Conservation (phyloP, 2,797 vertebrate genomes). For the Acridotheres tristis region DNA sequence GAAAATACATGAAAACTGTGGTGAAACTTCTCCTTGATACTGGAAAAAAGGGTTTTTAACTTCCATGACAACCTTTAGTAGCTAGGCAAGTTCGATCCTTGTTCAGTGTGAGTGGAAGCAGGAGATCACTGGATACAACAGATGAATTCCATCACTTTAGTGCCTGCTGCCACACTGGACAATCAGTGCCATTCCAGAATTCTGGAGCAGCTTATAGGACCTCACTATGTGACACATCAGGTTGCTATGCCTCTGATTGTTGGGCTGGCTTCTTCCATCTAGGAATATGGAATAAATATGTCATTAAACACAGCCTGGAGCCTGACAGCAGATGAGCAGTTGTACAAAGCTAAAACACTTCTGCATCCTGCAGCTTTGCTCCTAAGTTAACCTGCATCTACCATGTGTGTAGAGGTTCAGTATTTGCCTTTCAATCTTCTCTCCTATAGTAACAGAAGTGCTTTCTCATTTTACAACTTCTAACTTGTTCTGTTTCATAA, state of each 20-base stretch:
- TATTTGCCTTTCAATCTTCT: not conserved
- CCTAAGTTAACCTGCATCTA: not conserved
- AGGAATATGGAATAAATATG: slow-evolving; percentile 14
- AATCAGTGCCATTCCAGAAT: not conserved
- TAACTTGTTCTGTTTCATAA: not conserved
- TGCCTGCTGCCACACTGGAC: not conserved
- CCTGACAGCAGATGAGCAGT: not conserved
- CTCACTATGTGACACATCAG: not conserved
- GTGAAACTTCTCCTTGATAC: not conserved
- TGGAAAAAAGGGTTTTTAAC: not conserved
- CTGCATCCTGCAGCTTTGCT: not conserved
- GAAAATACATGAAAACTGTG: not conserved
- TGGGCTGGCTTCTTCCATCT: slow-evolving; percentile 6
- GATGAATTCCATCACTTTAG: not conserved
- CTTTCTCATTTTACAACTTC: not conserved
- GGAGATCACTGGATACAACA: not conserved
- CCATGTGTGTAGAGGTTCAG: not conserved
- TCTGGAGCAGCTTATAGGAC: not conserved
- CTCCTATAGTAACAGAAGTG: not conserved
- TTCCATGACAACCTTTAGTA: not conserved
- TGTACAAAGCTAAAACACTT: not conserved
- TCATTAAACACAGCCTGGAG: not conserved
- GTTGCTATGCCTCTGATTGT: slow-evolving; percentile 10
- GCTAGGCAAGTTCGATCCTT: not conserved
- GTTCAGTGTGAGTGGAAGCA: not conserved